Conservation (phyloP, 1,140 invertebrate genomes). For the Papilio aristodemus region DNA sequence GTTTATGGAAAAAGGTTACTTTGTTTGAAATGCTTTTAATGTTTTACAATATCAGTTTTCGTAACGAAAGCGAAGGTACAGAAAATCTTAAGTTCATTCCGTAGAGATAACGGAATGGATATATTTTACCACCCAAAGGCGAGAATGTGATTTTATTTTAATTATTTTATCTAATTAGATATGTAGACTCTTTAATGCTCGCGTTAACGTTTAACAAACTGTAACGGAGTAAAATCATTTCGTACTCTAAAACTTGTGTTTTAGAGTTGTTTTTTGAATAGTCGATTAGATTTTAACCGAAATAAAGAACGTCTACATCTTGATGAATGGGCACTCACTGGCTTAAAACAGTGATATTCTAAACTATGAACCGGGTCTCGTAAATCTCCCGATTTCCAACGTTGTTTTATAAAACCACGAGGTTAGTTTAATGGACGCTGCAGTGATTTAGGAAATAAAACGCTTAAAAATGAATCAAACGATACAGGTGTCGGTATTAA, state of each 20-base stretch:
- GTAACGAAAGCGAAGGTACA: slow-evolving; percentile 36
- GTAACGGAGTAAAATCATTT: not conserved
- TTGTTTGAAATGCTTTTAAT: slow-evolving; percentile 64
- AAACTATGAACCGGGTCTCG: slow-evolving; percentile 52
- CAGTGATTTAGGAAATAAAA: slow-evolving; percentile 40
- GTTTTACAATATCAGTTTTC: slow-evolving; percentile 42
- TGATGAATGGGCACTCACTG: slow-evolving; percentile 66
- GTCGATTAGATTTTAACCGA: slow-evolving; percentile 37
- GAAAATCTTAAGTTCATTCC: slow-evolving; percentile 40
- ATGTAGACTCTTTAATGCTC: slow-evolving; percentile 65
- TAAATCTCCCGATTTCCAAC: slow-evolving; percentile 49
- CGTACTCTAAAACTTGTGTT: not conserved
- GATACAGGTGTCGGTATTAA: slow-evolving; percentile 57
- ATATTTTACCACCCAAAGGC: slow-evolving; percentile 65
- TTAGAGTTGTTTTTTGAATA: slow-evolving; percentile 33
- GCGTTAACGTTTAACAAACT: slow-evolving; percentile 52
- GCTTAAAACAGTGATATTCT: slow-evolving; percentile 65
- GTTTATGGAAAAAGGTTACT: slow-evolving; percentile 61
- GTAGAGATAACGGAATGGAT: slow-evolving; percentile 53
- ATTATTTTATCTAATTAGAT: slow-evolving; percentile 73
- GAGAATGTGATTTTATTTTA: slow-evolving; percentile 60
- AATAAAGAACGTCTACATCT: slow-evolving; percentile 54
- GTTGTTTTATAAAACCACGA: slow-evolving; percentile 65
- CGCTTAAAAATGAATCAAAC: slow-evolving; percentile 43
- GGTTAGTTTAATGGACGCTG: slow-evolving; percentile 33